Base-by-base conservation (phyloP, 1,140 invertebrate genomes). In the Habropoda laboriosa region DNA sequence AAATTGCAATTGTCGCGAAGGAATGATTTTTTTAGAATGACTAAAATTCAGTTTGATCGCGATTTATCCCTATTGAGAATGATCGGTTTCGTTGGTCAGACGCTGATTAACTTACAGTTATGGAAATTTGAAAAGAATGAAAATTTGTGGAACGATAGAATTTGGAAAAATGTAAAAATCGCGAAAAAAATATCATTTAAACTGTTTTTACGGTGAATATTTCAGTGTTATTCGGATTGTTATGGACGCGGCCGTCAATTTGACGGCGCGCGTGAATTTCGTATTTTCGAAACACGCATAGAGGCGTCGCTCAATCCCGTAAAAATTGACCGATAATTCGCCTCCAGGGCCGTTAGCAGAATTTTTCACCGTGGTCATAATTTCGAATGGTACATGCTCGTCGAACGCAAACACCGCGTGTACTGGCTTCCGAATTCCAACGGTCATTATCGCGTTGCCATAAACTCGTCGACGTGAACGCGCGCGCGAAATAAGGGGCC, bases 371-470 rank as follows among this genome's bases (percentile, higher is more conserved):
- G 30, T n/a, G 13, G 27, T 30, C 61, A 66, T 70, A 82, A 78
- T 83, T 61, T 21, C 32, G 63, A 45, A 45, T 81, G 32, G 35
- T 27, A 30, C 60, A 67, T 49, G 53, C 66, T 75, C 68, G 58
- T 27, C 42, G 24, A 64, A 57, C 42, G 75, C 75, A 85, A 85
- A 82, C 53, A 85, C 8, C 27, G 10, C 24, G n/a, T 38, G n/a
- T 5, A 4, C 16, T 18, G 16, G 67, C 67, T 61, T 40, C 35
- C 24, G 67, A 82, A 55, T 42, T 51, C 30, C 74, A 42, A 32
- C 30, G 63, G 60, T 87, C 68, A 87, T 87, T 87, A 87, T 83
- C 85, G 42, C 42, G 40, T 79, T 18, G 40, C 27, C 66, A 70
- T 71, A 40, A 86, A 80, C 61, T 82, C 71, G 75, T 64, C 51